Conservation (phyloP, 2,113 vertebrate species). For the Larimichthys polyactis region DNA sequence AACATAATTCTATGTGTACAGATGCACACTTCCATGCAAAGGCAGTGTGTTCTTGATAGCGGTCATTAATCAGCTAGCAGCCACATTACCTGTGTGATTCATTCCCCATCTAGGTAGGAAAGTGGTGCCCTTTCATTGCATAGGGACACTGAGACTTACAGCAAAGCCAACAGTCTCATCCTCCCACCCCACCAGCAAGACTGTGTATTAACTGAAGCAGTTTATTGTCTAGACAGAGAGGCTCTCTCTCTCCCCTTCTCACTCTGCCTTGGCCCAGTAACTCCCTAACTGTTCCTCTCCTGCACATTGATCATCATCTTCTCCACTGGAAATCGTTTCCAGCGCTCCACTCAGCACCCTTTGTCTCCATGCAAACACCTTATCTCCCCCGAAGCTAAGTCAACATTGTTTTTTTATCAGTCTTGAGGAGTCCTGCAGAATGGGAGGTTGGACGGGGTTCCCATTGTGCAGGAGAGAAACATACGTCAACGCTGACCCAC, state of each 20-base stretch:
- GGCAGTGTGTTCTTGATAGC: conserved; percentile 21
- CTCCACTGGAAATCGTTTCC: conserved; percentile 45
- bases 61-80: conserved; percentile 64
- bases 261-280: conserved; percentile 51
- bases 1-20: conserved; percentile 2
- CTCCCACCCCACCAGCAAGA: conserved; percentile 22
- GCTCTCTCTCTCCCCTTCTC: conserved; percentile 33
- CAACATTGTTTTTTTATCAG: conserved; percentile 23
- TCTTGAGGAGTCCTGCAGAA: not conserved
- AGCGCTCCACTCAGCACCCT: conserved; percentile 11
- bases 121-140: conserved; percentile 45
- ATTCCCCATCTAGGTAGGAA: conserved; percentile 25
- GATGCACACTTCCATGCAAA: conserved; percentile 5
- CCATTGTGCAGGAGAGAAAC: not conserved
- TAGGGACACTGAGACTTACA: conserved; percentile 53
- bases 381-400: not conserved
- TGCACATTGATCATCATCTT: conserved; percentile 71
- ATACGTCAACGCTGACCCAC: conserved; percentile 4
- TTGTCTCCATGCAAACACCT: conserved; percentile 27
- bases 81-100: conserved; percentile 53
- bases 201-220: conserved; percentile 66
- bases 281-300: conserved; percentile 37
- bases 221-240: conserved; percentile 77
- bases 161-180: conserved; percentile 9
- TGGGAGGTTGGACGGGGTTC: not conserved